These are phyloP conservation scores for Nebria salina DNA, from an alignment of 2,888 invertebrate species.

Conservation along the genomic window DNA sequence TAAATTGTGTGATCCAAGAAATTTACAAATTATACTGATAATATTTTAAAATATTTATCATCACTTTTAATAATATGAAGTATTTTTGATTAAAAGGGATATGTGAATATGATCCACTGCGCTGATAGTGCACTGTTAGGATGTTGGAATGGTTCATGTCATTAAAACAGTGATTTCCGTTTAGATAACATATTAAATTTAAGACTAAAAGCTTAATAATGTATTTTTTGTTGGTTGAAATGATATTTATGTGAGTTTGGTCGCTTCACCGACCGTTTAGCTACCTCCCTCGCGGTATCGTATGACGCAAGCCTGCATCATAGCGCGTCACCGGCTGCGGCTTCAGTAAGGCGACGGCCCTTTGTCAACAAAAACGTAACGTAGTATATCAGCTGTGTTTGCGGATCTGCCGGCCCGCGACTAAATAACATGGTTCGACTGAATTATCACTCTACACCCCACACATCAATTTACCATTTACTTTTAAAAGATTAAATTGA, in stretches of 20 bases:
- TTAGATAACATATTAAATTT: not conserved
- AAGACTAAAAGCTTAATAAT: not conserved
- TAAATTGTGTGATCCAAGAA: too few relatives aligned
- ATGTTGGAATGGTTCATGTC: not conserved
- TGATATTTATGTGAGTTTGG: not conserved
- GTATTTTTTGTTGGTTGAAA: not conserved
- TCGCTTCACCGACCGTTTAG: not conserved
- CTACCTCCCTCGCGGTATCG: slow-evolving; percentile 9
- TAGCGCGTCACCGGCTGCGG: not conserved
- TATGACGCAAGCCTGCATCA: slow-evolving; percentile 15
- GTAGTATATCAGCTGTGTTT: slow-evolving; percentile 17
- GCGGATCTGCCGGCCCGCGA: not conserved
- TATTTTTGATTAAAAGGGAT: too few relatives aligned
- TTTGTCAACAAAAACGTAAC: slow-evolving; percentile 9
- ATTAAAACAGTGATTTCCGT: not conserved
- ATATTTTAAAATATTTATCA: too few relatives aligned
- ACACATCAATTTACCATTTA: not conserved
- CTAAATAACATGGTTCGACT: slow-evolving; percentile 7
- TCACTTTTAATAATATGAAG: too few relatives aligned
- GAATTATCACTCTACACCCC: slow-evolving; percentile 6
- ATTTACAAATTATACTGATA: too few relatives aligned
- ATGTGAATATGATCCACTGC: too few relatives aligned
- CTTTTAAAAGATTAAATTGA: slow-evolving; percentile 7
- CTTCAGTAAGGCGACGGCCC: not conserved
- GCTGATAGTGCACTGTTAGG: not conserved